These are phyloP conservation scores for Stictocephala bisonia DNA, from an alignment of 2,888 invertebrate species.

Conservation along the genomic window DNA sequence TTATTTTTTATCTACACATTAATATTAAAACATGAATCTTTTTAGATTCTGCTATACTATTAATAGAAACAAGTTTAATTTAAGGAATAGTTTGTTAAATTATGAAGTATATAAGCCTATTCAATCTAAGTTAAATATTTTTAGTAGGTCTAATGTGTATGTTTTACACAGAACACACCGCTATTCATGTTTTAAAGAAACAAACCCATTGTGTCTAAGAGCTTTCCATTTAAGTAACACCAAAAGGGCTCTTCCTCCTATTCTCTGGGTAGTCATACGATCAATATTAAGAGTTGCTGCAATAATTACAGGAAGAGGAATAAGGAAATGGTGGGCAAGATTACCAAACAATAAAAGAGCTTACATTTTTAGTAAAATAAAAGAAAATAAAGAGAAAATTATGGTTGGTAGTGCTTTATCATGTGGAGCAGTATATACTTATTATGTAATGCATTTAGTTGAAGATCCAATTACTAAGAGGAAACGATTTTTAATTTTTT, in stretches of 20 bases:
- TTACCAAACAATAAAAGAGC: background rate
- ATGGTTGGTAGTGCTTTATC: background rate
- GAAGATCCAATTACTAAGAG: slow-evolving; percentile 68
- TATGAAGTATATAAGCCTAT: too few relatives aligned
- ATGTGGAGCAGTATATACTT: background rate
- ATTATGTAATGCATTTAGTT: slow-evolving; percentile 63
- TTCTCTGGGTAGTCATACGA: slow-evolving; percentile 4
- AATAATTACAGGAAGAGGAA: slow-evolving; percentile 8
- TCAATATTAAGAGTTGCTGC: background rate
- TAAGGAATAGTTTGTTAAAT: too few relatives aligned
- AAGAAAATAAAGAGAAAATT: background rate
- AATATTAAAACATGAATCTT: too few relatives aligned
- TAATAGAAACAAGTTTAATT: too few relatives aligned
- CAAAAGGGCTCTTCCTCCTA: slow-evolving; percentile 10
- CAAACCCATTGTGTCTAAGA: too few relatives aligned
- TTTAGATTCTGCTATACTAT: too few relatives aligned
- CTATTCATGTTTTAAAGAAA: too few relatives aligned
- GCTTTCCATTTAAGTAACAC: too few relatives aligned
- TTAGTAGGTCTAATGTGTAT: too few relatives aligned
- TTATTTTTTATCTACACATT: too few relatives aligned
- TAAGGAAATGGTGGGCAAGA: slow-evolving; percentile 13
- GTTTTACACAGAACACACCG: too few relatives aligned
- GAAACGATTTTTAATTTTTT: slow-evolving; percentile 68
- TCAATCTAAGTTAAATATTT: too few relatives aligned
- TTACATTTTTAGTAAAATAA: background rate